Conservation (phyloP, 2,113 vertebrate genomes). For the Rhizomys pruinosus region DNA sequence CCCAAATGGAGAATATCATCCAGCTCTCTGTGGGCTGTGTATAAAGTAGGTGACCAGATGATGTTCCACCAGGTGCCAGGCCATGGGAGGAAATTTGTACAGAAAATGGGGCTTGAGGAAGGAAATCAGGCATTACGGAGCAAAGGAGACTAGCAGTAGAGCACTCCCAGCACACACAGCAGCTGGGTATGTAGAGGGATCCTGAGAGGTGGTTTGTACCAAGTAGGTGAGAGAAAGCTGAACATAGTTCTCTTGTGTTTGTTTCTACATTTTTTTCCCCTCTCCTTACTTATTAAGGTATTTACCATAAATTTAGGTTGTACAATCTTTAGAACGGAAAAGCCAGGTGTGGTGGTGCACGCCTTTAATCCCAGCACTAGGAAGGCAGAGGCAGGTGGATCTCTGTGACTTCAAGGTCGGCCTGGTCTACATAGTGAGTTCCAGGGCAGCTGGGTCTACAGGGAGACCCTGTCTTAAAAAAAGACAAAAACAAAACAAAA, state of each 20-base stretch:
- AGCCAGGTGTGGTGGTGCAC: no score
- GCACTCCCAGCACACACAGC: background rate
- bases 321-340: no score
- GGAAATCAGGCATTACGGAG: no score
- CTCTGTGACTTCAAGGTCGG: no score
- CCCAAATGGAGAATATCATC: background rate
- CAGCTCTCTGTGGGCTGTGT: background rate
- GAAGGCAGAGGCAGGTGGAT: no score
- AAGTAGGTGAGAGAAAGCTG: background rate
- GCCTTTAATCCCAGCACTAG: no score
- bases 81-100: background rate
- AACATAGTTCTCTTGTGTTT: background rate
- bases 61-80: background rate
- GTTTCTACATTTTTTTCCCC: background rate
- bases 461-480: no score
- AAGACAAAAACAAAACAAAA: no score
- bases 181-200: background rate
- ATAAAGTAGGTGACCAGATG: background rate
- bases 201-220: background rate
- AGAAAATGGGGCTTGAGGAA: background rate
- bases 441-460: no score
- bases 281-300: background rate
- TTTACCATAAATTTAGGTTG: conserved; percentile 40
- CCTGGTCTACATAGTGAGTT: no score
- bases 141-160: background rate